Evolutionary conservation across 2,113 vertebrate species (phyloP).

Genomic region (Sus scrofa): DNA sequence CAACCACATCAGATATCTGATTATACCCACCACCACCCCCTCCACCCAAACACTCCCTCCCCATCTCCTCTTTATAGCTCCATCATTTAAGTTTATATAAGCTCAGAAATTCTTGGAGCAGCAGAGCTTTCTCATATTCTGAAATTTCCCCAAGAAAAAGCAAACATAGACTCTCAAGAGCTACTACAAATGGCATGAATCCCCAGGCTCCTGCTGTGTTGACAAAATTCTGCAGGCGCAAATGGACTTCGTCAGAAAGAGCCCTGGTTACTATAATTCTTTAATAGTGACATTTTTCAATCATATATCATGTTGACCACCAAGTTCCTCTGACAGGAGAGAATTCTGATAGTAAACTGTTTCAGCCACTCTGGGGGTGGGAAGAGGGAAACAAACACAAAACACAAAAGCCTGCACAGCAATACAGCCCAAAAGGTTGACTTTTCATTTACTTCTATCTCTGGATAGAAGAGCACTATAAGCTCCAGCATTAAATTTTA

Average conservation of each 20-base stretch:
- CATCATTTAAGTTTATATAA: neutral
- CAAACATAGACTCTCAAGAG: neutral
- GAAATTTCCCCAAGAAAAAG: conserved; percentile 34
- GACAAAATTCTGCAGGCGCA: conserved; percentile 29
- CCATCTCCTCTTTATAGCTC: neutral
- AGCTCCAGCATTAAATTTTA: conserved; percentile 75
- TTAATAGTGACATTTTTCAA: conserved; percentile 17
- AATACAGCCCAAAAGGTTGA: conserved; percentile 45
- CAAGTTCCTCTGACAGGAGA: neutral
- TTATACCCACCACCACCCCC: neutral
- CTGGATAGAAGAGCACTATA: conserved; percentile 18
- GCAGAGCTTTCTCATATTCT: neutral
- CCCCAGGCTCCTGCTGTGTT: neutral
- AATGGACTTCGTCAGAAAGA: conserved; percentile 52
- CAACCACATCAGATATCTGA: neutral
- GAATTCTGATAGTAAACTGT: conserved; percentile 43
- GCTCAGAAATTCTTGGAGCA: neutral
- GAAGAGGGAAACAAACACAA: neutral
- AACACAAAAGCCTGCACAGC: neutral
- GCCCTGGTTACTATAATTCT: neutral
- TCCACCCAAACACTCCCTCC: neutral
- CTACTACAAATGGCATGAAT: neutral
- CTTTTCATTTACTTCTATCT: conserved; percentile 74
- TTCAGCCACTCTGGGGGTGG: neutral
- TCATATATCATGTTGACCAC: neutral